phyloP scores from a whole-genome alignment of 2,113 vertebrate species.

The Nettapus auritus region DNA sequence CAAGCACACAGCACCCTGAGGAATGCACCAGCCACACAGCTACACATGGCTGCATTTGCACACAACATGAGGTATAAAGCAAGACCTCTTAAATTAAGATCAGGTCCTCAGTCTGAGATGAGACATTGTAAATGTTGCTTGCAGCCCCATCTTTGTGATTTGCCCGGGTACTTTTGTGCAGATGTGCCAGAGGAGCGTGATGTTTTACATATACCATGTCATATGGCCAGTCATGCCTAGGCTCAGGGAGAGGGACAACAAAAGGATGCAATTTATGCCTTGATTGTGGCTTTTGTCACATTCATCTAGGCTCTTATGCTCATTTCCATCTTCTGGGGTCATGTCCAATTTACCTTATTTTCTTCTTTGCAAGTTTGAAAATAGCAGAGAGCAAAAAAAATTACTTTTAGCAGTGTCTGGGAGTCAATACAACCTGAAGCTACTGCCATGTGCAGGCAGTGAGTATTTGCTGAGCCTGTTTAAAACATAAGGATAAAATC shows the following conservation, averaged over 20 bases:
- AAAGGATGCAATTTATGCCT: slow-evolving; percentile 55
- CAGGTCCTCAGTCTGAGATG: background rate
- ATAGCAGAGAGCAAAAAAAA: slow-evolving; percentile 20
- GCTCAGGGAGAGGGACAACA: slow-evolving; percentile 16
- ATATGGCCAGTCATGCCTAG: slow-evolving; percentile 10
- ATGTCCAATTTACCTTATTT: slow-evolving; percentile 59
- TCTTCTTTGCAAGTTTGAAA: slow-evolving; percentile 55
- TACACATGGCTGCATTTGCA: background rate
- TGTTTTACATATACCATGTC: slow-evolving; percentile 5
- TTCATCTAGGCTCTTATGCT: slow-evolving; percentile 38
- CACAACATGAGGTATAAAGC: background rate
- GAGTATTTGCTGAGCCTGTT: background rate
- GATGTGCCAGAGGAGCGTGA: background rate
- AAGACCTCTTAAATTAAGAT: background rate
- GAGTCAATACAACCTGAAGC: slow-evolving; percentile 16
- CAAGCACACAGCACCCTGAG: background rate
- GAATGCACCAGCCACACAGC: background rate
- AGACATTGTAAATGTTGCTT: background rate
- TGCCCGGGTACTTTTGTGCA: background rate
- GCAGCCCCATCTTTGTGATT: background rate
- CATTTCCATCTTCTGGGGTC: slow-evolving; percentile 44
- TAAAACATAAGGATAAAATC: background rate
- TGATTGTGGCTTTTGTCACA: slow-evolving; percentile 64
- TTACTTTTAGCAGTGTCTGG: background rate
- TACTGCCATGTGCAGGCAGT: background rate